Conservation (phyloP, 1,140 invertebrate species). For the Adoxophyes honmai region DNA sequence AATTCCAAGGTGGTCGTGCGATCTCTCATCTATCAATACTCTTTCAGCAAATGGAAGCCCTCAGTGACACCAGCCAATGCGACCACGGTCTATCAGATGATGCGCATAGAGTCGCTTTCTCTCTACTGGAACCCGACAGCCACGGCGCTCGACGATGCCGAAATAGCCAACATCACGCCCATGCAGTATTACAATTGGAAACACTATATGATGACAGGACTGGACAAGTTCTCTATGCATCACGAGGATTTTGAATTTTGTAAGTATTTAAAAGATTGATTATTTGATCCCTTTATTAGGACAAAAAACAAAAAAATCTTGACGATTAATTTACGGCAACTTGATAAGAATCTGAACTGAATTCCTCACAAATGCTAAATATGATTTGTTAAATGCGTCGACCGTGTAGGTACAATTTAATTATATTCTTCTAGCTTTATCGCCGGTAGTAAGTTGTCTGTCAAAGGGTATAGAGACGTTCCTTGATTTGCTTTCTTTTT, state of each 20-base stretch:
- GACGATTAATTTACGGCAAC: too few relatives aligned
- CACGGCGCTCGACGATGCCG: conserved; percentile 70
- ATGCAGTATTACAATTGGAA: conserved; percentile 82
- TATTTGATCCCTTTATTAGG: too few relatives aligned
- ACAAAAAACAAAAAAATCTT: too few relatives aligned
- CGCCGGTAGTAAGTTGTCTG: too few relatives aligned
- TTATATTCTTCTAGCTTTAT: too few relatives aligned
- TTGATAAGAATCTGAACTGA: too few relatives aligned
- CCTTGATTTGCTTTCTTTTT: too few relatives aligned
- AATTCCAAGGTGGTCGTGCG: not conserved
- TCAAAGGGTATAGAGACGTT: too few relatives aligned
- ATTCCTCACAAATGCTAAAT: too few relatives aligned
- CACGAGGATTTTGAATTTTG: conserved; percentile 84
- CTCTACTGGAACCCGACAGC: conserved; percentile 86
- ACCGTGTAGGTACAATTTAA: too few relatives aligned
- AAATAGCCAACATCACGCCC: conserved; percentile 76
- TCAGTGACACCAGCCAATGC: conserved; percentile 79
- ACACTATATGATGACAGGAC: conserved; percentile 82
- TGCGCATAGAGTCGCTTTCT: conserved; percentile 87
- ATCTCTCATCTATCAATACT: not conserved
- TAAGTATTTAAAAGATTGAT: too few relatives aligned
- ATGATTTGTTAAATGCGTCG: too few relatives aligned
- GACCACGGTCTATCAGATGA: conserved; percentile 86
- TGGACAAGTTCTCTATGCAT: conserved; percentile 87
- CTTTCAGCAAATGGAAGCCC: conserved; percentile 89